These are phyloP conservation scores for Embidobia sp. DNA, from an alignment of 2,888 invertebrate genomes.

Conservation along the genomic window DNA sequence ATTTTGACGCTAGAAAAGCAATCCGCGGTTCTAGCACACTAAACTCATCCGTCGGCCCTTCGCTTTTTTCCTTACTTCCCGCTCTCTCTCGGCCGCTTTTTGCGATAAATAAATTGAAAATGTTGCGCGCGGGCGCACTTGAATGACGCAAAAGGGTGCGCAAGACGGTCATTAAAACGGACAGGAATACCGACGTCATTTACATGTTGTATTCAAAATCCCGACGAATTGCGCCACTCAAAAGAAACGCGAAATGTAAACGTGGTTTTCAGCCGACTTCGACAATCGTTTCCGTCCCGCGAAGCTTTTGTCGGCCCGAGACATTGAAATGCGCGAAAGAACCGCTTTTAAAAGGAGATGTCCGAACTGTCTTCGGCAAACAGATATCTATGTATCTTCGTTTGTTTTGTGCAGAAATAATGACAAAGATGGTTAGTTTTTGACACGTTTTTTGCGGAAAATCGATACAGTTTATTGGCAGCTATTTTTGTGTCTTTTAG, in stretches of 20 bases:
- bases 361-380: too few species aligned
- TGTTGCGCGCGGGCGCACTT: background rate
- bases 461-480: too few species aligned
- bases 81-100: background rate
- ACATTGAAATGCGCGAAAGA: too few species aligned
- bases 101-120: slow-evolving; percentile 30
- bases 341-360: too few species aligned
- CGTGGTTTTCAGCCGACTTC: slow-evolving; percentile 10
- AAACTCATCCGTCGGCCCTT: slow-evolving; percentile 39
- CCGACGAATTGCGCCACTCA: slow-evolving; percentile 16
- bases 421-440: too few species aligned
- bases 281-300: slow-evolving; percentile 14
- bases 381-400: too few species aligned
- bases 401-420: too few species aligned
- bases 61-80: background rate
- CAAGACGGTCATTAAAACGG: slow-evolving; percentile 20
- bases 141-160: slow-evolving; percentile 15
- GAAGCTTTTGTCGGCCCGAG: slow-evolving; percentile 1
- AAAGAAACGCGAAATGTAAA: slow-evolving; percentile 20
- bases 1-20: slow-evolving; percentile 48
- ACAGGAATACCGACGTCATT: slow-evolving; percentile 22
- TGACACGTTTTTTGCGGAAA: too few species aligned
- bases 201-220: slow-evolving; percentile 26
- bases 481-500: too few species aligned
- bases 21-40: slow-evolving; percentile 30